A percentile compares a stretch with the other conserved stretches of the same genome.
Evolutionary conservation across 2,113 vertebrate species (phyloP).

Genomic region (Nesospiza acunhae): DNA sequence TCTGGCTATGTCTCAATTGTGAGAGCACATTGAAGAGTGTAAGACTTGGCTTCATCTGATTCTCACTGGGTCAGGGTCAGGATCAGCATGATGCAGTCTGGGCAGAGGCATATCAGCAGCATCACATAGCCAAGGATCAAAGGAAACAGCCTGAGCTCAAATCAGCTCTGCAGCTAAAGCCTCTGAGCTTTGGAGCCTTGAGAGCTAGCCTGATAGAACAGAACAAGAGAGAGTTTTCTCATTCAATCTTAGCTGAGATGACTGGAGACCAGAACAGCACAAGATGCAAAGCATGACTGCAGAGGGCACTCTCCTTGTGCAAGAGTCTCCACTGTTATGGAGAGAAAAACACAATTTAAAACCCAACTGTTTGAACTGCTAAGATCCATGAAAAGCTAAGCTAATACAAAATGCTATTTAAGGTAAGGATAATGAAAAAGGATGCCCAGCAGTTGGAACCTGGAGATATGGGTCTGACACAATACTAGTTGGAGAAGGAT

Average conservation of each 20-base stretch:
- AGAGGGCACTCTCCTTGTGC: not conserved
- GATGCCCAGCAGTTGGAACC: not conserved
- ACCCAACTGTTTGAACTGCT: not conserved
- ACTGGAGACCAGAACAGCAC: not conserved
- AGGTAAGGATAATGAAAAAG: not conserved
- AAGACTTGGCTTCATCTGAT: not conserved
- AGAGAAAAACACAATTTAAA: not conserved
- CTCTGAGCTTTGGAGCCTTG: not conserved
- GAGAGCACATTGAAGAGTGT: not conserved
- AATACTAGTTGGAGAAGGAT: not conserved
- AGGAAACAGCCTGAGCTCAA: not conserved
- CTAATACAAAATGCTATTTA: not conserved
- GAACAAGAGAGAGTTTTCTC: not conserved
- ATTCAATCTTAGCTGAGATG: not conserved
- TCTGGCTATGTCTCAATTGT: not conserved
- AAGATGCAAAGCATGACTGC: not conserved
- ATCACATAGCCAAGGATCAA: not conserved
- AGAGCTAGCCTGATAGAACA: accelerated
- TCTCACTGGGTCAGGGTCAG: accelerated
- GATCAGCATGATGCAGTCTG: not conserved
- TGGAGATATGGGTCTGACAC: not conserved
- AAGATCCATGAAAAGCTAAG: not conserved
- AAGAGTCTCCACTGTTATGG: not conserved
- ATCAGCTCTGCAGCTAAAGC: not conserved
- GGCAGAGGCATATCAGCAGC: not conserved